Evolutionary conservation across 2,113 vertebrate species (phyloP).

Genomic region (Nesogale talazaci): DNA sequence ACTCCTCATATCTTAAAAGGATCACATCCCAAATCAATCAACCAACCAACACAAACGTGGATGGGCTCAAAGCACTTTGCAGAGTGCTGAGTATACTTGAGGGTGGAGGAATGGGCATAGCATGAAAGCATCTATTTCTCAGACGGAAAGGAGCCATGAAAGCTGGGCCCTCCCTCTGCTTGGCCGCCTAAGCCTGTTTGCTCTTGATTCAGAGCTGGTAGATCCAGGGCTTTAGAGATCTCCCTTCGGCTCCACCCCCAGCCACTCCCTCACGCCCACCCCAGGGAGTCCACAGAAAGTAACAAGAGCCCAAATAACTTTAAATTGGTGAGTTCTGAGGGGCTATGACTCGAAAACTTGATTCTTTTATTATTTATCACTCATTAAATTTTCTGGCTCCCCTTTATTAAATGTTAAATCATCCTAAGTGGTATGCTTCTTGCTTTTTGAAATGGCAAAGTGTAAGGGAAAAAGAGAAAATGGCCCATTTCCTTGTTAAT

Average conservation of each 20-base stretch:
- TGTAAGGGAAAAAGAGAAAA: conserved; percentile 61
- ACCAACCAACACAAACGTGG: not conserved
- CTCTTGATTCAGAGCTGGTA: not conserved
- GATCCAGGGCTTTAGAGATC: not conserved
- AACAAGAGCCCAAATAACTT: conserved; percentile 39
- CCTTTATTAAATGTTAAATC: conserved; percentile 82
- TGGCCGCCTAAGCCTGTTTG: not conserved
- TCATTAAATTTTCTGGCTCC: conserved; percentile 74
- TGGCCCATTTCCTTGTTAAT: conserved; percentile 76
- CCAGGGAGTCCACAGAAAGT: not conserved
- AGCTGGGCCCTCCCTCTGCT: not conserved
- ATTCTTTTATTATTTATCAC: conserved; percentile 76
- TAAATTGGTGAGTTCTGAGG: conserved; percentile 45
- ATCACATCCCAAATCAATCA: not conserved
- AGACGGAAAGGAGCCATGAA: conserved; percentile 20
- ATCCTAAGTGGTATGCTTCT: conserved; percentile 70
- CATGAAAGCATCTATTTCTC: not conserved
- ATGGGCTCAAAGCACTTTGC: conserved; percentile 26
- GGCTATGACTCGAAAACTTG: conserved; percentile 54
- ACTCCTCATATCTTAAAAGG: conserved; percentile 20
- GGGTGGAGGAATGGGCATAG: not conserved
- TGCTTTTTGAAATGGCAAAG: conserved; percentile 78
- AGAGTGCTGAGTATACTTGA: not conserved
- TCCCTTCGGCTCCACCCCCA: too few relatives aligned
- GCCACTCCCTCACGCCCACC: too few relatives aligned